Evolutionary conservation across 2,888 invertebrate species (phyloP), one percentile per base, ranked within the genome.

Genomic region (Drosophila eohydei): DNA sequence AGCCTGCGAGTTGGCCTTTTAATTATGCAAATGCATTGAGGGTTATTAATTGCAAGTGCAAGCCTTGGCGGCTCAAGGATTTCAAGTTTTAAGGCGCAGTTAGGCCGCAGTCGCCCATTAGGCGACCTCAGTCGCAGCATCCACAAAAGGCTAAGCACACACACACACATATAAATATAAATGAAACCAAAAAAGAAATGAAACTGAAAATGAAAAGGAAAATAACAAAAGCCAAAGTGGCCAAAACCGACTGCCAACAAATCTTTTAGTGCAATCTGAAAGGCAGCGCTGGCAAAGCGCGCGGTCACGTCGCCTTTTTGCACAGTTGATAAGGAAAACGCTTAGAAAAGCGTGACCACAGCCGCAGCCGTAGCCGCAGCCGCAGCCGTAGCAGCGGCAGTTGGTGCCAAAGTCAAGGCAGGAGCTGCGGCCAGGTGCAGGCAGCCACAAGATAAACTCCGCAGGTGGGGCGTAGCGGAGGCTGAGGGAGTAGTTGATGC

Each of bases 291-390:
- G 40, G 58, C 38, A 48, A 58, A 56, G 56, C 43, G 30, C 63
- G 81, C 74, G 83, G 83, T 85, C 88, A 83, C 88, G 83, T 80
- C 70, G 77, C 54, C 73, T 36, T 50, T 63, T 63, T 74, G 48
- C 54, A 36, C 44, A 52, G 57, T 73, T 80, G 80, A 81, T 81
- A 89, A 85, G 80, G 74, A 88, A 82, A 86, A 71, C 86, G 89
- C 85, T 86, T 88, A 88, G 90, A 89, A 89, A 81, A 85, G 86
- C 90, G 88, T 80, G 88, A 82, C 89, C 85, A 71, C 83, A 83
- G 72, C 63, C 30, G 55, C 56, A 38, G 69, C 70, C 44, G 52
- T 67, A 51, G 67, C 62, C 46, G 44, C 60, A 62, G 67, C 34
- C 38, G 38, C 30, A 7, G 12, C 34, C 14, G 38, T 1, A 21